Base-by-base conservation (phyloP, 2,113 vertebrate genomes). In the Poecile atricapillus region DNA sequence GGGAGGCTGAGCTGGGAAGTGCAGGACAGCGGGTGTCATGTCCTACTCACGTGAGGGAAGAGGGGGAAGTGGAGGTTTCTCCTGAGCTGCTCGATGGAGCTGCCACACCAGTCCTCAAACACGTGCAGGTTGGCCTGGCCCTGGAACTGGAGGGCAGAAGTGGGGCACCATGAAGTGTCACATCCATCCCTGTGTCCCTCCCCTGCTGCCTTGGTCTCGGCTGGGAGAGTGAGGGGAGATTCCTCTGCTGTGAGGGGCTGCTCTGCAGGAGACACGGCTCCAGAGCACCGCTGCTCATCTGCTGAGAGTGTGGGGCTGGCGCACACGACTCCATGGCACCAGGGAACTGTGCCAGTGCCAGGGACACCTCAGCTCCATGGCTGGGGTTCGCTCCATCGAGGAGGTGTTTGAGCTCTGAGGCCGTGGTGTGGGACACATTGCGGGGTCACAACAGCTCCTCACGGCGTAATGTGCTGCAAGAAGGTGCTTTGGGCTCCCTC, bases 31-130 rank as follows among this genome's bases (percentile, higher is more conserved):
- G 28, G 5, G 8, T 30, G 35, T 5, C 3, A 0, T 0, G 31
- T 60, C 21, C 85, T 92, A 99, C 99, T 99, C 95, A 99, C 99
- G 0, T 99, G 99, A 37, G 99, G 98, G 93, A 98, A 99, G 23
- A 99, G 95, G 0, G 99, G 99, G 82, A 99, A 99, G 96, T 99
- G 99, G 12, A 98, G 97, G 93, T 99, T 99, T 44, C 97, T 99
- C 86, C 98, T 96, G 58, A 99, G 98, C 77, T 99, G 98, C 28
- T 97, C 97, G 16, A 97, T 91, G 59, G 99, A 99, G 63, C 97
- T 91, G 56, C 99, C 99, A 8, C 99, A 99, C 99, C 99, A 99
- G 97, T 99, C 99, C 80, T 99, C 99, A 86, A 99, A 99, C 49
- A 99, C 98, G 2, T 99, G 99, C 87, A 99, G 98, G 92, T 99